Percentiles rank a stretch among this genome's conserved stretches.
phyloP scores from a whole-genome alignment of 2,113 vertebrate genomes.

The Protomyctophum bolini region DNA sequence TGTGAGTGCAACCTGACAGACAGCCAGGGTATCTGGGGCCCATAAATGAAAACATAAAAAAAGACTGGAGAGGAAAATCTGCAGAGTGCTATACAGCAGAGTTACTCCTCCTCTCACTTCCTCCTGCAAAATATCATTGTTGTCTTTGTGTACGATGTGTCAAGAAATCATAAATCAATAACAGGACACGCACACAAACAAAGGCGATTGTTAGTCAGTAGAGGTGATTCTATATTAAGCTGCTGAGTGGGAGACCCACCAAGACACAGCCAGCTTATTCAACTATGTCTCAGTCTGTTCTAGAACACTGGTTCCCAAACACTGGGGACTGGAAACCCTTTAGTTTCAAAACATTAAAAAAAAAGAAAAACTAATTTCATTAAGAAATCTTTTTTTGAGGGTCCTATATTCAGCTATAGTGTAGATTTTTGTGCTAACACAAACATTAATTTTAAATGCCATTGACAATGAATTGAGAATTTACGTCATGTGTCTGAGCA shows the following conservation, averaged over 20 bases:
- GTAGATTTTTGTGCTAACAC: too few species aligned
- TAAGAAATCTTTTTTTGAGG: too few species aligned
- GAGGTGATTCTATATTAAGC: slow-evolving; percentile 42
- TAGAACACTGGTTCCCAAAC: too few species aligned
- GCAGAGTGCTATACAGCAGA: neutral
- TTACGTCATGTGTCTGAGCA: too few species aligned
- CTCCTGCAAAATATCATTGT: neutral
- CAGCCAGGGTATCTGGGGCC: neutral
- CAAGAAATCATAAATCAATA: neutral
- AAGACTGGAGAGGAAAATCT: slow-evolving; percentile 1
- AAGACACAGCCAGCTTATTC: slow-evolving; percentile 37
- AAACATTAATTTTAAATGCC: too few species aligned
- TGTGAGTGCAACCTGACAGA: neutral
- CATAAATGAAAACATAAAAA: slow-evolving; percentile 11
- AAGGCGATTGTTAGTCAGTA: slow-evolving; percentile 51
- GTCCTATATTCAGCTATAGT: too few species aligned
- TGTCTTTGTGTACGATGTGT: neutral
- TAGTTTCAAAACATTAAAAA: too few species aligned
- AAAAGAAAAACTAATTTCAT: too few species aligned
- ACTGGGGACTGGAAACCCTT: too few species aligned
- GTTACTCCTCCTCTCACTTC: slow-evolving; percentile 1
- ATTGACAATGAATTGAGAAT: too few species aligned
- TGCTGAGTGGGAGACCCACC: slow-evolving; percentile 57
- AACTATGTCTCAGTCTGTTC: neutral
- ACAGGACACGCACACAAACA: neutral